These are phyloP conservation scores for Empis livida DNA, from an alignment of 2,888 invertebrate species.

Conservation along the genomic window DNA sequence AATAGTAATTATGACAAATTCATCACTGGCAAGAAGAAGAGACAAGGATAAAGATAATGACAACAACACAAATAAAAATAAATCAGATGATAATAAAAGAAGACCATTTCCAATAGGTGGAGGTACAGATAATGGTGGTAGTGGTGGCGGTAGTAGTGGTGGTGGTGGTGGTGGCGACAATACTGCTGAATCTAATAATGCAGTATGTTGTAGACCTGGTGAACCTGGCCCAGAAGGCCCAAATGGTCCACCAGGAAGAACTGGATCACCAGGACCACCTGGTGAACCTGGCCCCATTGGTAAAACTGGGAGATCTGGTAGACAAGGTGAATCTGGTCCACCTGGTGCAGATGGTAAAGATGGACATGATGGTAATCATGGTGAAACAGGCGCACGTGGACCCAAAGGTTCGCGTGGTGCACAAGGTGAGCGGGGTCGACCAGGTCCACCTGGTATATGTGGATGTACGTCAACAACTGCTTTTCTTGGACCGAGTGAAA, in stretches of 20 bases:
- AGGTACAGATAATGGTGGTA: too few relatives aligned
- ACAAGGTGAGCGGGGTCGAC: background rate
- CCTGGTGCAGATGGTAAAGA: slow-evolving; percentile 3
- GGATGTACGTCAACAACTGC: too few relatives aligned
- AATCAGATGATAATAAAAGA: too few relatives aligned
- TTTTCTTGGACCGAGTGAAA: too few relatives aligned
- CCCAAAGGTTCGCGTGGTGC: background rate
- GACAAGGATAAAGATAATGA: too few relatives aligned
- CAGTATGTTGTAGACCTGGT: background rate
- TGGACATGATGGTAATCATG: background rate
- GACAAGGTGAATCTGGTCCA: slow-evolving; percentile 10
- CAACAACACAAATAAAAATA: too few relatives aligned
- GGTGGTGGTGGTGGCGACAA: too few relatives aligned
- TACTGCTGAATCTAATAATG: too few relatives aligned
- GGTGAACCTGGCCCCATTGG: slow-evolving; percentile 15
- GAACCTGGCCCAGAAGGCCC: slow-evolving; percentile 10
- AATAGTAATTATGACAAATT: too few relatives aligned
- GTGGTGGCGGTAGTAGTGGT: too few relatives aligned
- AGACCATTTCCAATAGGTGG: too few relatives aligned
- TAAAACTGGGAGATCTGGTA: slow-evolving; percentile 8
- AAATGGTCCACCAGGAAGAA: slow-evolving; percentile 12
- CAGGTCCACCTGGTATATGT: background rate
- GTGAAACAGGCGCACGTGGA: background rate
- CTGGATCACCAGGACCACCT: slow-evolving; percentile 12
- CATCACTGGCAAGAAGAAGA: too few relatives aligned